Evolutionary conservation across 2,113 vertebrate species (phyloP).

Genomic region (Ameiurus melas): DNA sequence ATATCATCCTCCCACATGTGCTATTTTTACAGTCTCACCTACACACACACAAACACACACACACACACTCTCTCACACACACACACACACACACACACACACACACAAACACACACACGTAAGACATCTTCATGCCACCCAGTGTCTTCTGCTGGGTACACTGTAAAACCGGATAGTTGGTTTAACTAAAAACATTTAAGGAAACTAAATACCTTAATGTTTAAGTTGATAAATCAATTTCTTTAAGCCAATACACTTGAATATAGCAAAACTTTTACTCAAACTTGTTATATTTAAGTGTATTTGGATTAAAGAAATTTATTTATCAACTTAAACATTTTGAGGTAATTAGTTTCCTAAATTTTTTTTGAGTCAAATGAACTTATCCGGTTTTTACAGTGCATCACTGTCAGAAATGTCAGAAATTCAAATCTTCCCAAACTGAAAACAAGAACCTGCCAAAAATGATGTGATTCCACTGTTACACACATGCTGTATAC

Average conservation of each 20-base stretch:
- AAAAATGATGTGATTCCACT: background rate
- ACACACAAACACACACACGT: background rate
- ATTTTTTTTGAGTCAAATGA: too few relatives aligned
- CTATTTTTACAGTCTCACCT: constrained; percentile 53
- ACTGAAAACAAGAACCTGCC: background rate
- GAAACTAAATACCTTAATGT: too few relatives aligned
- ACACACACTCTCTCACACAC: constrained; percentile 12
- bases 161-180: too few relatives aligned
- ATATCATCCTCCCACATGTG: constrained; percentile 47
- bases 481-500: background rate
- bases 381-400: too few relatives aligned
- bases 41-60: constrained; percentile 31
- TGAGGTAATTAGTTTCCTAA: too few relatives aligned
- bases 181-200: too few relatives aligned
- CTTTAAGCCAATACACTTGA: too few relatives aligned
- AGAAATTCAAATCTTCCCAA: background rate
- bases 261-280: too few relatives aligned
- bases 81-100: constrained; percentile 19
- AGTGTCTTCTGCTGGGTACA: background rate
- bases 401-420: background rate
- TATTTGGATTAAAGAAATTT: too few relatives aligned
- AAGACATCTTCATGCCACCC: background rate
- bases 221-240: too few relatives aligned
- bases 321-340: too few relatives aligned
- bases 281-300: too few relatives aligned